Evolutionary conservation across 2,797 vertebrate species (phyloP).

Genomic region (Choloepus didactylus): DNA sequence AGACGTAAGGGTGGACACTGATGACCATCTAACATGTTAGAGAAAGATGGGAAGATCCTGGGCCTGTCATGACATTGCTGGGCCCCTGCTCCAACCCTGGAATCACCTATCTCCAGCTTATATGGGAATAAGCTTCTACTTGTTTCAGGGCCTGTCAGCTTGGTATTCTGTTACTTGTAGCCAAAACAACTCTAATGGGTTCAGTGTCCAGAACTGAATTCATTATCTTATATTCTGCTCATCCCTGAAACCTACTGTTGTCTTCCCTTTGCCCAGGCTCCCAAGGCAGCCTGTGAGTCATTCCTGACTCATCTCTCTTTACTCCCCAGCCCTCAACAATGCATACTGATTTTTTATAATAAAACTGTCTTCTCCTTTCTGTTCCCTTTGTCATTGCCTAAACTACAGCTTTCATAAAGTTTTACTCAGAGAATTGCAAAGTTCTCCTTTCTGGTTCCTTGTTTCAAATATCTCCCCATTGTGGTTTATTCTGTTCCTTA

Average conservation of each 20-base stretch:
- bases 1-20: not conserved
- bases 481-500: constrained; percentile 27
- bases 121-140: not conserved
- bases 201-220: not conserved
- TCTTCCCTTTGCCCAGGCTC: not conserved
- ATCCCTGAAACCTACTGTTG: not conserved
- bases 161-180: constrained; percentile 9
- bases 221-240: not conserved
- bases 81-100: not conserved
- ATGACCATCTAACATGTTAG: not conserved
- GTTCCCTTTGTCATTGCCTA: not conserved
- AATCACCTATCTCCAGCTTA: constrained; percentile 11
- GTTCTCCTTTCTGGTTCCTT: constrained; percentile 4
- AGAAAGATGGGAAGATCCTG: not conserved
- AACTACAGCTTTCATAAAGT: not conserved
- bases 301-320: not conserved
- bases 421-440: not conserved
- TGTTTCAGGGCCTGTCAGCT: not conserved
- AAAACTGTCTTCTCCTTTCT: not conserved
- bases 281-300: not conserved
- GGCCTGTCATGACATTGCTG: not conserved
- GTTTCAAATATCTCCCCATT: not conserved
- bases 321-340: not conserved
- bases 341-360: not conserved
- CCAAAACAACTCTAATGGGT: not conserved